Evolutionary conservation across 2,888 invertebrate species (phyloP).

Genomic region (Drosophila melanosoma): DNA sequence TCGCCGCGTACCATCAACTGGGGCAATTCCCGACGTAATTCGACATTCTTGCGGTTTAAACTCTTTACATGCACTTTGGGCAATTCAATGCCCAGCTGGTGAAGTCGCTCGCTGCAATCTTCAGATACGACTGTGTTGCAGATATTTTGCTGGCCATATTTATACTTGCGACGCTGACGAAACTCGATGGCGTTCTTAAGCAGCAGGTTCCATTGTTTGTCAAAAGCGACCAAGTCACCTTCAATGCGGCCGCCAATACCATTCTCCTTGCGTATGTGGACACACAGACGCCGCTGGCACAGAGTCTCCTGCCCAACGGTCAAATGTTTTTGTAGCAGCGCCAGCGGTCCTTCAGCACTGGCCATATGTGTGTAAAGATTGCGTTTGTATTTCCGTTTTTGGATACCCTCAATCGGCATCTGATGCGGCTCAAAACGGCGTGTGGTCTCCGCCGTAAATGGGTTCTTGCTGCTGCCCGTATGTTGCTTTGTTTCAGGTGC

Average conservation of each 20-base stretch:
- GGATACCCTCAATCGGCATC: constrained; percentile 72
- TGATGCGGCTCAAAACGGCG: constrained; percentile 86
- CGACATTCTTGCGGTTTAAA: constrained; percentile 87
- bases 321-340: constrained; percentile 87
- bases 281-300: constrained; percentile 58
- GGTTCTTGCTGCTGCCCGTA: neutral
- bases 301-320: constrained; percentile 3
- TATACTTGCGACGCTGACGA: constrained; percentile 88
- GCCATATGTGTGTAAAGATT: constrained; percentile 85
- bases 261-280: constrained; percentile 89
- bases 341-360: constrained; percentile 88
- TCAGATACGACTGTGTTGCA: constrained; percentile 76
- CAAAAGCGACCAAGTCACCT: constrained; percentile 93
- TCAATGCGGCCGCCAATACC: constrained; percentile 91
- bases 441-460: neutral
- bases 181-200: constrained; percentile 93
- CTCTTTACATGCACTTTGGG: constrained; percentile 87
- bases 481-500: neutral
- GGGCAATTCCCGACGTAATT: constrained; percentile 88
- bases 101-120: constrained; percentile 84
- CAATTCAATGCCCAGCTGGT: constrained; percentile 85
- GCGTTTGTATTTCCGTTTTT: constrained; percentile 69
- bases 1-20: constrained; percentile 92
- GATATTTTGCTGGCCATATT: constrained; percentile 80
- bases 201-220: constrained; percentile 97